A percentile compares a stretch with the other conserved stretches of the same genome.
Conservation (phyloP, 2,888 invertebrate species). For the Diplazon laetatorius region DNA sequence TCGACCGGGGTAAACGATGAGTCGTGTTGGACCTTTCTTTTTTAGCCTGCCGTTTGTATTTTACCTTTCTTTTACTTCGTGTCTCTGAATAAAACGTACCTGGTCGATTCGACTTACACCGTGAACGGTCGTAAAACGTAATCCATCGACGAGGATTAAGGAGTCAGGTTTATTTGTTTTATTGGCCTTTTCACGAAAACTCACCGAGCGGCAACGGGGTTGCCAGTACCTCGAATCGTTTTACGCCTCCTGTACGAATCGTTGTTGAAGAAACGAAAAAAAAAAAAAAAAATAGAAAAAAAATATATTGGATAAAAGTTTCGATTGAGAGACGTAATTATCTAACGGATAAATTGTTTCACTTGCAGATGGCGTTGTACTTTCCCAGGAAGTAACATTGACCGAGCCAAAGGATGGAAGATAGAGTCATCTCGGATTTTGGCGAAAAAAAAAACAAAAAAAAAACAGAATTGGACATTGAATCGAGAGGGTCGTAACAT, state of each 20-base stretch:
- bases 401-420: conserved; percentile 24
- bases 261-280: conserved; percentile 16
- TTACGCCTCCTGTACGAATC: conserved; percentile 55
- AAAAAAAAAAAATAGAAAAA: conserved; percentile 22
- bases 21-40: conserved; percentile 50
- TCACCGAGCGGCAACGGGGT: conserved; percentile 59
- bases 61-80: conserved; percentile 27
- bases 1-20: conserved; percentile 44
- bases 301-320: conserved; percentile 42
- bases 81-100: conserved; percentile 55
- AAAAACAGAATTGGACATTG: conserved; percentile 49
- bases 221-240: conserved; percentile 60
- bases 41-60: conserved; percentile 13
- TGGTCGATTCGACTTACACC: conserved; percentile 56
- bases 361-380: conserved; percentile 54
- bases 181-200: conserved; percentile 56
- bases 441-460: too few relatives aligned
- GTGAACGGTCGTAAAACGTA: conserved; percentile 64
- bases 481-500: conserved; percentile 43
- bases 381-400: conserved; percentile 8
- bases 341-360: conserved; percentile 53
- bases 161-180: conserved; percentile 65
- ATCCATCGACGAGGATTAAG: conserved; percentile 63
- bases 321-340: conserved; percentile 46
- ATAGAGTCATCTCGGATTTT: conserved; percentile 31